Evolutionary conservation across 2,888 invertebrate genomes (phyloP).

Genomic region (Ennomos erosarius): DNA sequence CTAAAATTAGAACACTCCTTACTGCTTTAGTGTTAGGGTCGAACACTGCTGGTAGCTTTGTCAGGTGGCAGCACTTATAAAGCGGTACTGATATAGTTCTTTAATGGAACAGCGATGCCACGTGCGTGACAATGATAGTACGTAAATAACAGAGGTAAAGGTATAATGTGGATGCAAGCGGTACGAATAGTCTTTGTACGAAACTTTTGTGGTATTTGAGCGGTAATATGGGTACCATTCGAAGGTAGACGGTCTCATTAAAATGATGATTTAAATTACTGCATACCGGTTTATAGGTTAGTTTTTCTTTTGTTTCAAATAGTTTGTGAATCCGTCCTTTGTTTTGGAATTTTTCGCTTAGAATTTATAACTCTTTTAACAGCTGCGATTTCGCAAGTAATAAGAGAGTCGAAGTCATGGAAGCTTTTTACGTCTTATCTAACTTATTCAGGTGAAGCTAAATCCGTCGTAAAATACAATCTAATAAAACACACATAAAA

Average conservation of each 20-base stretch:
- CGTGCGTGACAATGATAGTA: constrained; percentile 82
- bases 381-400: constrained; percentile 1
- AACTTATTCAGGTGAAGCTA: constrained; percentile 25
- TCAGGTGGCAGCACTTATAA: constrained; percentile 30
- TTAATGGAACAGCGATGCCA: constrained; percentile 78
- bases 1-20: constrained; percentile 21
- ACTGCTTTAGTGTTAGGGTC: constrained; percentile 40
- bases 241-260: constrained; percentile 38
- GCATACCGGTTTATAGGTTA: constrained; percentile 29
- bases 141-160: constrained; percentile 72
- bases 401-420: constrained; percentile 18
- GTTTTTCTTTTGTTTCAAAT: constrained; percentile 34
- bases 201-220: constrained; percentile 58
- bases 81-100: constrained; percentile 70
- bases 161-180: constrained; percentile 71
- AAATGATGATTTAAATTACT: constrained; percentile 35
- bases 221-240: constrained; percentile 35
- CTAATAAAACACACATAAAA: constrained; percentile 39
- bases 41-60: constrained; percentile 29
- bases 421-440: constrained; percentile 19
- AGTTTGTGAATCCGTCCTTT: constrained; percentile 22
- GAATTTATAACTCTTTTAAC: constrained; percentile 22
- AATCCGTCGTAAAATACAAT: constrained; percentile 35
- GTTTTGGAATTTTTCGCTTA: constrained; percentile 14
- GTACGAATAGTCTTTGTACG: constrained; percentile 49